Conservation (phyloP, 2,888 invertebrate species). For the Alloscopus bannaensis region DNA sequence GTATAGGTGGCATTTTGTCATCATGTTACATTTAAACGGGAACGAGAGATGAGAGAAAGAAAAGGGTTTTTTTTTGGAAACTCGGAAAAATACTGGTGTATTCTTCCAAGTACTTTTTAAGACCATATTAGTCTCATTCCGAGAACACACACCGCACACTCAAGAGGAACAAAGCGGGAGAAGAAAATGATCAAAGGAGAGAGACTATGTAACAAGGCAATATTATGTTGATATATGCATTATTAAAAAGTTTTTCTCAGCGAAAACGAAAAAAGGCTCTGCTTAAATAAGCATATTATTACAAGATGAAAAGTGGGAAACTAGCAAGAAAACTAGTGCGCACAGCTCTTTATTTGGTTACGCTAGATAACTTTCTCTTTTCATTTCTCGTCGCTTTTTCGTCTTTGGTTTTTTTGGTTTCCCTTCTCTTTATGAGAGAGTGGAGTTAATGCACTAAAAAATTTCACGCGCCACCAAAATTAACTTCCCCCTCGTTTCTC, state of each 20-base stretch:
- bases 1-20: neutral
- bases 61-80: too few relatives aligned
- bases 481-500: conserved; percentile 69
- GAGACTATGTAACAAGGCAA: conserved; percentile 6
- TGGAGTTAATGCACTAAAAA: conserved; percentile 66
- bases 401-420: conserved; percentile 42
- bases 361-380: conserved; percentile 55
- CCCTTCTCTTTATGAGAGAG: conserved; percentile 1
- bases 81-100: too few relatives aligned
- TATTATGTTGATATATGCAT: conserved; percentile 57
- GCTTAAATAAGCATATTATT: conserved; percentile 63
- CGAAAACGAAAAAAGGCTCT: conserved; percentile 44
- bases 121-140: conserved; percentile 32
- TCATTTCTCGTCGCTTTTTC: neutral
- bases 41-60: conserved; percentile 25
- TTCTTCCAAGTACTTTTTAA: conserved; percentile 47
- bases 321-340: too few relatives aligned
- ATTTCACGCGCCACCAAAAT: conserved; percentile 73
- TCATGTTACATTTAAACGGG: conserved; percentile 26
- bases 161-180: neutral
- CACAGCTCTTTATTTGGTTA: conserved; percentile 56
- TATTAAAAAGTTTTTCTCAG: conserved; percentile 49
- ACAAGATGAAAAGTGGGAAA: conserved; percentile 59
- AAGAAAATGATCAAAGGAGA: too few relatives aligned
- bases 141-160: neutral